Evolutionary conservation across 2,888 invertebrate genomes (phyloP), one percentile per base, ranked within the genome.

Genomic region (Masnerella sp.): DNA sequence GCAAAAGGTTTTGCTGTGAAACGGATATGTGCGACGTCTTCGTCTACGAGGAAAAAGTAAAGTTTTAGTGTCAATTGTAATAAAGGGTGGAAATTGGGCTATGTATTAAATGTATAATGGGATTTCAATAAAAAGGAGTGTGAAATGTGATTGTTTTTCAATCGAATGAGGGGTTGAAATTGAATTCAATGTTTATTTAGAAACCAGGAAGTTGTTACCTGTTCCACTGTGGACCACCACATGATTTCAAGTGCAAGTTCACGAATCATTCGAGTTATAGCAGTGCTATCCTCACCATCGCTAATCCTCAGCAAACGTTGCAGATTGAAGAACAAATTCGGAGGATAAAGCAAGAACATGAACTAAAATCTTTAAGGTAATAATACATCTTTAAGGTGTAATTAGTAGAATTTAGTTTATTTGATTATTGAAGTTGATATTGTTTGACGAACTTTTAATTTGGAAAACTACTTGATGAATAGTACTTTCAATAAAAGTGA

Each of bases 191-290:
- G 7, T 25, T 25, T 36, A 88, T 89, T 36, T 87, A 94, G 94
- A 93, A 91, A 78, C 91, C 94, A 2, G 96, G 96, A 71, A 95
- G 95, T 85, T 97, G 96, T 87, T 97, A 96, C 87, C 89, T 97
- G 77, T 97, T 97, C 88, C 93, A 94, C 87, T 97, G 97, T 87
- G 96, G 97, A 1, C 93, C 95, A 3, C 93, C 95, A 0, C 94
- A 95, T 85, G 95, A 96, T 87, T 96, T 96, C 88, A 94, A 95
- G 83, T 97, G 97, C 89, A 96, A 96, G 90, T 97, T 97, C 86
- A 96, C 96, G 1, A 91, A 92, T 70, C 96, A 97, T 87, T 91
- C 91, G 51, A 95, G 95, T 89, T 97, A 96, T 87, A 95, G 94
- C 75, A 96, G 95, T 86, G 96, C 95, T 45, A 93, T 96, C 78